Base-by-base conservation (phyloP, 2,797 vertebrate species). In the Rhyacichthys aspro region DNA sequence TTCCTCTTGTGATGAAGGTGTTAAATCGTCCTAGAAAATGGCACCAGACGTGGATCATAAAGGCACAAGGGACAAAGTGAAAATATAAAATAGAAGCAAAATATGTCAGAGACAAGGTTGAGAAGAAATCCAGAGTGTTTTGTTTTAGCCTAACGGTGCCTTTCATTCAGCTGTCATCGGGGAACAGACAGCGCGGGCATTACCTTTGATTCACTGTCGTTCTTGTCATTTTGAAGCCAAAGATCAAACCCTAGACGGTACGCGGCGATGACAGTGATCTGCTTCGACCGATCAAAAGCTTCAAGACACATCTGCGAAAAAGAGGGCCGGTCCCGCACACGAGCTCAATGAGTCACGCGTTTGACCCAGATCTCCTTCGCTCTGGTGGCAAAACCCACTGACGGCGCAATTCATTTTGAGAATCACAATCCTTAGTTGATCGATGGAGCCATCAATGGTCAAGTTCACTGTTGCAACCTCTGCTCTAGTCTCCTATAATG, bases 361-460 rank as follows among this genome's bases (percentile, higher is more conserved):
- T 67, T 88, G 90, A 90, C 89, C 90, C 85, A 92, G 81, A 90
- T 92, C 82, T 78, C 77, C 61, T 28, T 17, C 61, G 52, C 81
- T 82, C 69, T 64, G 72, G 83, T 88, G 87, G 80, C 86, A 83
- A n/a, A 84, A 72, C 74, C 50, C 39, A 8, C 59, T 73, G 83
- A 88, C 68, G 82, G 79, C 59, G 72, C 82, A 74, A 90, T 89
- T 89, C 84, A 89, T 88, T 88, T 73, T 72, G 77, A 84, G 79
- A 75, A 84, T 6, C 70, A 75, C 86, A 87, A 90, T 87, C 76
- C 78, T 69, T 67, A 69, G 70, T 84, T 93, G 91, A 93, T 91
- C 77, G 87, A 92, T 91, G 85, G 76, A 84, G 81, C 89, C 80
- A 90, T 91, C 90, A 89, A 61, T 64, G 75, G 83, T 88, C 86